These are phyloP conservation scores for Apamea sordens DNA, from an alignment of 2,888 invertebrate species.

Conservation along the genomic window DNA sequence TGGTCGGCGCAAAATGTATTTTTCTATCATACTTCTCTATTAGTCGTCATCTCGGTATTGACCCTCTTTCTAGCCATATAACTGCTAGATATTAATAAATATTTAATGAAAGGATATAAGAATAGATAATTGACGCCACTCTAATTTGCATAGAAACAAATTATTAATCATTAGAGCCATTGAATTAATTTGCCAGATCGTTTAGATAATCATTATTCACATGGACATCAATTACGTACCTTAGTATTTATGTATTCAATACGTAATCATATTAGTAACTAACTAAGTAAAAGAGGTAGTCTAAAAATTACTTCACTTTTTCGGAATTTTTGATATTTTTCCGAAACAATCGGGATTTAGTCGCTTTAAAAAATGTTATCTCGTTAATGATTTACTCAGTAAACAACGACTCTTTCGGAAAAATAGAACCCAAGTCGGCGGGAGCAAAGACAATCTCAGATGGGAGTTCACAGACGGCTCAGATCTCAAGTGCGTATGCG, in stretches of 20 bases:
- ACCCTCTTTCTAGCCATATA: no score
- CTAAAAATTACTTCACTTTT: not conserved
- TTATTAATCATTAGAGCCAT: conserved; percentile 32
- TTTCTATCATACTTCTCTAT: no score
- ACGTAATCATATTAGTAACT: conserved; percentile 5
- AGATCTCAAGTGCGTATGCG: not conserved
- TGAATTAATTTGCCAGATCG: conserved; percentile 34
- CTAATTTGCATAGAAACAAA: conserved; percentile 43
- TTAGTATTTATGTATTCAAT: conserved; percentile 4
- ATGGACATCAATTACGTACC: conserved; percentile 14
- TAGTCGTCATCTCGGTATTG: no score
- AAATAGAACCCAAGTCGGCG: no score
- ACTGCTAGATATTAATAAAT: conserved; percentile 2
- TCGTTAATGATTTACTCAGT: no score
- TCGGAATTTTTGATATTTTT: not conserved
- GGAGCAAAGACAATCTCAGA: not conserved
- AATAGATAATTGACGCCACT: conserved; percentile 21
- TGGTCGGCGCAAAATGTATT: no score
- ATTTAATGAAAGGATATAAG: conserved; percentile 14
- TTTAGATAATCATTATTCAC: conserved; percentile 27
- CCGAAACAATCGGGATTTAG: not conserved
- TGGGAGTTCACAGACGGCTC: not conserved
- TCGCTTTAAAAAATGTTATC: not conserved
- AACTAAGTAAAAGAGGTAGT: not conserved
- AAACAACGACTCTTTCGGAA: no score